These are phyloP conservation scores for Shinisaurus crocodilurus DNA, from an alignment of 2,113 vertebrate species.

Conservation along the genomic window DNA sequence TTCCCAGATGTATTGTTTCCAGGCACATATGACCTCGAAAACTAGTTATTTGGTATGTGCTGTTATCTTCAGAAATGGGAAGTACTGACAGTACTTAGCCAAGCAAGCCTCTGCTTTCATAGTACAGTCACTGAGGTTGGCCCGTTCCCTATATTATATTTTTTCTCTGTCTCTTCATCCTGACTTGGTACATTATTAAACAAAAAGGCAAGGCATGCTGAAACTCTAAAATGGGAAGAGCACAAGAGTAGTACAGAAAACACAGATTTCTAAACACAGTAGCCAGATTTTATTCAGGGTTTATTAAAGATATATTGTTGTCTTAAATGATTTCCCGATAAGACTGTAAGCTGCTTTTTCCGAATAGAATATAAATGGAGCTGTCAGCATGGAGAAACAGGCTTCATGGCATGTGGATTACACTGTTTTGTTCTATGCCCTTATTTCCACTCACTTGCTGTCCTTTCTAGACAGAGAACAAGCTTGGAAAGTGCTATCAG, in stretches of 20 bases:
- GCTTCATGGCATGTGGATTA: background rate
- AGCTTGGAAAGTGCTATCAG: background rate
- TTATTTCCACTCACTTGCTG: background rate
- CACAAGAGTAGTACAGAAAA: background rate
- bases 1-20: slow-evolving; percentile 8
- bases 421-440: slow-evolving; percentile 1
- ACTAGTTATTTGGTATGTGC: background rate
- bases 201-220: background rate
- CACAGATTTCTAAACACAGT: background rate
- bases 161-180: background rate
- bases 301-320: background rate
- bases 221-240: background rate
- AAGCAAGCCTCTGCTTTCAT: slow-evolving; percentile 2
- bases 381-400: background rate
- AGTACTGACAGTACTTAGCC: slow-evolving; percentile 6
- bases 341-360: background rate
- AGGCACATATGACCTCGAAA: slow-evolving; percentile 13
- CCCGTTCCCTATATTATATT: background rate
- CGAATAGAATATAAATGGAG: background rate
- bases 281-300: background rate
- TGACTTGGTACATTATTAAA: background rate
- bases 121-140: background rate
- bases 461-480: background rate
- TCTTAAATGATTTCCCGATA: background rate
- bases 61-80: slow-evolving; percentile 16